phyloP scores from a whole-genome alignment of 2,113 vertebrate species.

The Poecilia latipinna region DNA sequence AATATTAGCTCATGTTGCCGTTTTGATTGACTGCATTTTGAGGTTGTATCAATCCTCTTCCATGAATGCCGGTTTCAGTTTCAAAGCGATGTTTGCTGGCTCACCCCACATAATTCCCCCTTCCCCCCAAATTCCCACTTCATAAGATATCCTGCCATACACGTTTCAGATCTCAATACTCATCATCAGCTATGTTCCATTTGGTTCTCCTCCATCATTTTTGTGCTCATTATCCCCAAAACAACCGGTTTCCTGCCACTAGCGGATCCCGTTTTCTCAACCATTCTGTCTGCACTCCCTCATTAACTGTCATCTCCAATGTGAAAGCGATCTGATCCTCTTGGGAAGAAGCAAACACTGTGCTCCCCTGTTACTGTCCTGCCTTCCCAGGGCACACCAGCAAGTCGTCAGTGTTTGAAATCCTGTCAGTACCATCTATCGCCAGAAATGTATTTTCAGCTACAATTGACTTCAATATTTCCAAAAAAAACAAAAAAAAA shows the following conservation, averaged over 20 bases:
- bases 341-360: conserved; percentile 52
- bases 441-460: too few relatives aligned
- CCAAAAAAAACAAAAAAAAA: too few relatives aligned
- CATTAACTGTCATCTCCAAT: conserved; percentile 51
- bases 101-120: not conserved
- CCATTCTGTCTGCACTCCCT: conserved; percentile 44
- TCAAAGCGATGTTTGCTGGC: not conserved
- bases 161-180: not conserved
- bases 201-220: conserved; percentile 10
- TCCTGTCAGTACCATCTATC: not conserved
- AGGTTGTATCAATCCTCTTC: not conserved
- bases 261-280: conserved; percentile 33
- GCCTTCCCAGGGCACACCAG: conserved; percentile 11
- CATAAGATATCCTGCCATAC: conserved; percentile 4
- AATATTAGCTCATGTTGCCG: not conserved
- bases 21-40: not conserved
- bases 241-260: conserved; percentile 13
- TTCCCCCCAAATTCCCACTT: not conserved
- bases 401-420: not conserved
- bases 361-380: conserved; percentile 16
- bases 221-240: conserved; percentile 3
- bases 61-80: not conserved
- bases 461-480: too few relatives aligned
- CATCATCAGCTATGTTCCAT: conserved; percentile 4
- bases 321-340: conserved; percentile 69